Base-by-base conservation (phyloP, 92 coral and sea anemone species). In the Epizoanthus ramosus region DNA sequence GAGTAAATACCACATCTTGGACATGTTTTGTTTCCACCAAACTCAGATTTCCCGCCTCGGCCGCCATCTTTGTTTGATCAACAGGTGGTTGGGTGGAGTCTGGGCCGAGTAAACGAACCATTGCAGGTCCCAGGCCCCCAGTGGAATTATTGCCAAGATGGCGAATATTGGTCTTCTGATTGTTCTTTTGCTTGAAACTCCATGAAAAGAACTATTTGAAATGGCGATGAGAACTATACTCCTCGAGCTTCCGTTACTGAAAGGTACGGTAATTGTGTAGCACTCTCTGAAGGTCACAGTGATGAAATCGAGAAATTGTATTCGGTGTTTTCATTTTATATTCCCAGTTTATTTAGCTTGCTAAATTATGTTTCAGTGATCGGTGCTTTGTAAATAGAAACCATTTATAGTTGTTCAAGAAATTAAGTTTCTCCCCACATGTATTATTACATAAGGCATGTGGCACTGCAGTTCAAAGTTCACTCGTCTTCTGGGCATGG, bases 11-110 rank as follows among this genome's bases (percentile, higher is more conserved):
- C 66, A 37, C 63, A 14, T 75, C 37, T 75, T 75, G 35, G 57
- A 75, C 54, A n/a, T 57, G 81, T 75, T 67, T 45, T 75, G 63
- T 75, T 75, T 64, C 69, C 69, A 10, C 56, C 68, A 3, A 75
- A 57, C 14, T 2, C 16, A 23, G 25, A 58, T 58, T 75, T 63
- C 63, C 54, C 31, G 45, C 81, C 39, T 75, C 19, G 43, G 81
- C 81, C 56, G 81, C 81, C 81, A 75, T 75, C 41, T 75, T 73
- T 53, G 63, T 53, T 57, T 22, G 58, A 52, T 63, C 31, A 21
- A 28, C 54, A 63, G 31, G 68, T 22, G 71, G 71, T 65, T 19
- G 57, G 16, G 63, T 4, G 35, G 60, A 73, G 56, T 50, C 63
- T 73, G 79, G 61, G 79, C 37, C 79, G 79, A 37, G 79, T 86